Conservation (phyloP, 2,113 vertebrate genomes). For the Asarcornis scutulata region DNA sequence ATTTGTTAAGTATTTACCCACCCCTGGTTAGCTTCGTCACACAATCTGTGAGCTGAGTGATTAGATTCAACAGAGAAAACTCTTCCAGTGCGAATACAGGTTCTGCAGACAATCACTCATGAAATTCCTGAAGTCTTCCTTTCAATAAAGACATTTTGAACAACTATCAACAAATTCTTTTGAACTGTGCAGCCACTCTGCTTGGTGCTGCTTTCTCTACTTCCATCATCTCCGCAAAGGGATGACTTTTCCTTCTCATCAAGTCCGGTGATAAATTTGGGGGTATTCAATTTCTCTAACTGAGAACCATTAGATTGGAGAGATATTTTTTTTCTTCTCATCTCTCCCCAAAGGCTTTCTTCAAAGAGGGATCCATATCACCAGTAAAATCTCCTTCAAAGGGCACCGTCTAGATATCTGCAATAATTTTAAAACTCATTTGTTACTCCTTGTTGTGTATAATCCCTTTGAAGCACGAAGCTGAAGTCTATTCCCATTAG, state of each 20-base stretch:
- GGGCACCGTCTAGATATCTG: not conserved
- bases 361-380: constrained; percentile 9
- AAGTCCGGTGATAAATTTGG: not conserved
- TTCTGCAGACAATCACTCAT: not conserved
- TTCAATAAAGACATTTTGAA: not conserved
- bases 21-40: not conserved
- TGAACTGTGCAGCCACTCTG: not conserved
- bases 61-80: not conserved
- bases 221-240: not conserved
- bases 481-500: not conserved
- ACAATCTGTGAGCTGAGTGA: not conserved
- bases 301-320: not conserved
- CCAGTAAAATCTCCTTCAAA: constrained; percentile 31
- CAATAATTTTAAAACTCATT: constrained; percentile 46
- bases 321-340: not conserved
- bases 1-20: not conserved
- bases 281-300: not conserved
- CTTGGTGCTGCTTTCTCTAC: not conserved
- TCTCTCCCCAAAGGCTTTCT: not conserved
- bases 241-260: not conserved
- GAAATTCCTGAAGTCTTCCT: not conserved
- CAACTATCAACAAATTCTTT: not conserved
- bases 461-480: not conserved
- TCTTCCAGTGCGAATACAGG: not conserved
- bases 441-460: constrained; percentile 8